Base-by-base conservation (phyloP, 2,113 vertebrate species). In the Mesoclemmys tuberculata region DNA sequence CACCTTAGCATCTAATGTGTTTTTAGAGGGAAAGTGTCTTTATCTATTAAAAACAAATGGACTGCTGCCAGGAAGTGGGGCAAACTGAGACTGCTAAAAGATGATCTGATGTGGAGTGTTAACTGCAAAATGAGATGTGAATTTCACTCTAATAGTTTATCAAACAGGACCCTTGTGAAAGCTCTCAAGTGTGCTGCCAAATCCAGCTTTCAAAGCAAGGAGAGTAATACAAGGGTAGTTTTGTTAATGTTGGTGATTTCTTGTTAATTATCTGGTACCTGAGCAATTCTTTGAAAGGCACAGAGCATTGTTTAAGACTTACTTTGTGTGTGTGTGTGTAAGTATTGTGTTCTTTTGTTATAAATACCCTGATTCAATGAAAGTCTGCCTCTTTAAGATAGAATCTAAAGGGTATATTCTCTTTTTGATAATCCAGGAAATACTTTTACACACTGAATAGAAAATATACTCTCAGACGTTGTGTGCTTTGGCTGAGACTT, bases 121-220 rank as follows among this genome's bases (percentile, higher is more conserved):
- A 97, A 96, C 88, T 95, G 96, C 41, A 91, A 93, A 93, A 96
- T 87, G 85, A 93, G 81, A 96, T 93, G 88, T 75, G 92, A 86
- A 82, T 94, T 97, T 96, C 77, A 51, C 48, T 95, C 54, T 88
- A 89, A 92, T 58, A 93, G 88, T 94, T 96, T 96, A 96, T 93
- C 92, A 94, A 52, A 92, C 84, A 95, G 87, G 48, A 84, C 58
- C 44, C 38, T 95, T 96, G 87, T 82, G 92, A 87, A 83, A 96
- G 49, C 82, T 95, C 54, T 82, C 74, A 88, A 88, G 80, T 21
- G 38, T 58, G 52, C 91, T 96, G 85, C 81, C 92, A 95, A 92
- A 85, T 87, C 44, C 80, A 51, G 80, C 86, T 96, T 93, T 87
- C 58, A 51, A 84, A 90, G 51, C 87, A 84, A 92, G 27, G 61